Conservation (phyloP, 30 jellyfish, hydroid and myxozoan genomes). For the Pelagia noctiluca region DNA sequence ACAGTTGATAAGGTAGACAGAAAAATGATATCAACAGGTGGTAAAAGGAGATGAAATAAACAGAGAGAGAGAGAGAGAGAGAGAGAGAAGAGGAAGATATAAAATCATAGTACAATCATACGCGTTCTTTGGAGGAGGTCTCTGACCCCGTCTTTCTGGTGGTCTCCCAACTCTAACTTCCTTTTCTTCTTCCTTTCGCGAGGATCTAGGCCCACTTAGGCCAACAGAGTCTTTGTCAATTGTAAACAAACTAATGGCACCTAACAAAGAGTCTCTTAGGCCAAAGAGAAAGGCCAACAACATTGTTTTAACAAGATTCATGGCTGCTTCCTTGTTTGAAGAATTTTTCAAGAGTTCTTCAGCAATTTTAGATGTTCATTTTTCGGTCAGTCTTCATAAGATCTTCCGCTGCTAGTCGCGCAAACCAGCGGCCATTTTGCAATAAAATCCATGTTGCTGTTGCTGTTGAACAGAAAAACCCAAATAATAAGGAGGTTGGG, state of each 20-base stretch:
- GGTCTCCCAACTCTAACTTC: constrained; percentile 50
- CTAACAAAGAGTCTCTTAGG: constrained; percentile 85
- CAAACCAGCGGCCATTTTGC: too few relatives aligned
- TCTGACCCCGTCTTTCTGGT: constrained; percentile 76
- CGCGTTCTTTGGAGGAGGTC: constrained; percentile 63
- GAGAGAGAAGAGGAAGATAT: not conserved
- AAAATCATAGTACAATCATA: not conserved
- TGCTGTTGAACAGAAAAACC: too few relatives aligned
- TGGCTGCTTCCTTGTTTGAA: too few relatives aligned
- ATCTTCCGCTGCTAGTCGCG: too few relatives aligned
- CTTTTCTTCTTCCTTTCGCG: not conserved
- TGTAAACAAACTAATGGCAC: constrained; percentile 70
- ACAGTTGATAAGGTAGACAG: too few relatives aligned
- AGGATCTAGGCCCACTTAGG: not conserved
- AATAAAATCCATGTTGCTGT: too few relatives aligned
- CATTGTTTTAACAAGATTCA: constrained; percentile 44
- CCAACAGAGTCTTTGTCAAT: constrained; percentile 69
- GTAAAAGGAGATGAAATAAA: not conserved
- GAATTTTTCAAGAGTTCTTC: too few relatives aligned
- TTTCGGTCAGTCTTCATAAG: too few relatives aligned
- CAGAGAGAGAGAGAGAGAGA: not conserved
- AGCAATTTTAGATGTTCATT: too few relatives aligned
- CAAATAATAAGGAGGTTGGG: too few relatives aligned
- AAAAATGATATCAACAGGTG: too few relatives aligned
- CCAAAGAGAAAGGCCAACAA: constrained; percentile 74